Percentiles rank a stretch among this genome's conserved stretches.
Evolutionary conservation across 2,888 invertebrate genomes (phyloP).

Genomic region (Polyommatus icarus): DNA sequence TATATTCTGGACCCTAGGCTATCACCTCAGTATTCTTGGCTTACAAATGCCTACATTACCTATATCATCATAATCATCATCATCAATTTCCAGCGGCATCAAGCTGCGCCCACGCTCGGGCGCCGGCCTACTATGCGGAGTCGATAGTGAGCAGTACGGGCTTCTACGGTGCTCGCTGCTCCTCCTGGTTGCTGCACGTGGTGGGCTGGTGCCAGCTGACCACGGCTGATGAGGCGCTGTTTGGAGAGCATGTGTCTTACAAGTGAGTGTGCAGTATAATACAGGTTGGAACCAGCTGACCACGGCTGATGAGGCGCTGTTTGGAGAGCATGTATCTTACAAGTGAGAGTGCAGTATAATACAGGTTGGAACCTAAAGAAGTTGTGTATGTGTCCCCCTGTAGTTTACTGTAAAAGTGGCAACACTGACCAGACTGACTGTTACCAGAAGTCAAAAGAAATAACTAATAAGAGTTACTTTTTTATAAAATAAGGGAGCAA

Average conservation of each 20-base stretch:
- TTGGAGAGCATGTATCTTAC: constrained; percentile 73
- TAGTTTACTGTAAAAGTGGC: no score
- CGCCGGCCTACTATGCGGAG: constrained; percentile 81
- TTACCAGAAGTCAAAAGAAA: no score
- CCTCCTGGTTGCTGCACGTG: constrained; percentile 74
- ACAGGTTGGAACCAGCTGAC: no score
- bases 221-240: constrained; percentile 58
- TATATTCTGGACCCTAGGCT: no score
- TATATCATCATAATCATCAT: neutral
- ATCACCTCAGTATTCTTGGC: no score
- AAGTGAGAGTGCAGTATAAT: constrained; percentile 62
- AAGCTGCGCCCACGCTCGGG: constrained; percentile 81
- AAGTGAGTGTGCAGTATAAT: constrained; percentile 66
- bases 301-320: constrained; percentile 58
- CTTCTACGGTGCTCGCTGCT: constrained; percentile 80
- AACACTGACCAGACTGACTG: no score
- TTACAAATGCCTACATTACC: no score
- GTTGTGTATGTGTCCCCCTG: no score
- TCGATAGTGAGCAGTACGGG: constrained; percentile 74
- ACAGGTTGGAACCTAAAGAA: no score
- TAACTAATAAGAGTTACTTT: no score
- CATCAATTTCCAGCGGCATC: constrained; percentile 63
- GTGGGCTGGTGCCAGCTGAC: constrained; percentile 72
- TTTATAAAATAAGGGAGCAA: no score
- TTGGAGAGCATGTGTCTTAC: constrained; percentile 73